Base-by-base conservation (phyloP, 2,797 vertebrate genomes). In the Sebastes diaconus region DNA sequence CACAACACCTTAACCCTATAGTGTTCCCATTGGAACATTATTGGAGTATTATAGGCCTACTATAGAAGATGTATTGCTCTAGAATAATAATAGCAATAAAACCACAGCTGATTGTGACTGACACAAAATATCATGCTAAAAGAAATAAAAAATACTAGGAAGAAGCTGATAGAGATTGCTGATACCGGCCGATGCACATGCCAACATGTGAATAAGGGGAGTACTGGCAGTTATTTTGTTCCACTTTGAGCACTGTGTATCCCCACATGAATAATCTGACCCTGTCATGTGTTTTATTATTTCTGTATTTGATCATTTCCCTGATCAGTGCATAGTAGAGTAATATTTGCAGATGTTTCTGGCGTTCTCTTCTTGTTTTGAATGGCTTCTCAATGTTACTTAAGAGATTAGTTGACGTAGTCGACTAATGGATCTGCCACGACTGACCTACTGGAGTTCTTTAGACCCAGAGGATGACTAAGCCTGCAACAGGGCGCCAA, bases 351-450 rank as follows among this genome's bases (percentile, higher is more conserved):
- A 32, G 27, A 30, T 59, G 46, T 79, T 78, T 67, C 5, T 68
- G 3, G 68, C 20, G 0, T 30, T 52, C 25, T 79, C 68, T 69
- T 68, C 59, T 68, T 64, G 66, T 71, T 89, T 70, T 81, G 58
- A 84, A 81, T 80, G 59, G 63, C 69, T 29, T 83, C 76, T 87
- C 73, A 7, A 25, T 80, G 7, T 85, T 83, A 88, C 63, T 88
- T 85, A 84, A 73, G 66, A 80, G 91, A 89, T 93, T 91, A 86
- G 68, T 77, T 75, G 68, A 82, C 11, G 18, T 71, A 63, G 75
- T 79, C 68, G 36, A 54, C 80, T 71, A 84, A 92, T 88, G 71
- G 81, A 80, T 86, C 77, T 85, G 81, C 60, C 73, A 58, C 36
- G 1, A 77, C 73, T 79, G 79, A 89, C 79, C 78, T 50, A 71